These are phyloP conservation scores for Dromaius novaehollandiae DNA, from an alignment of 2,113 vertebrate genomes.

Conservation along the genomic window DNA sequence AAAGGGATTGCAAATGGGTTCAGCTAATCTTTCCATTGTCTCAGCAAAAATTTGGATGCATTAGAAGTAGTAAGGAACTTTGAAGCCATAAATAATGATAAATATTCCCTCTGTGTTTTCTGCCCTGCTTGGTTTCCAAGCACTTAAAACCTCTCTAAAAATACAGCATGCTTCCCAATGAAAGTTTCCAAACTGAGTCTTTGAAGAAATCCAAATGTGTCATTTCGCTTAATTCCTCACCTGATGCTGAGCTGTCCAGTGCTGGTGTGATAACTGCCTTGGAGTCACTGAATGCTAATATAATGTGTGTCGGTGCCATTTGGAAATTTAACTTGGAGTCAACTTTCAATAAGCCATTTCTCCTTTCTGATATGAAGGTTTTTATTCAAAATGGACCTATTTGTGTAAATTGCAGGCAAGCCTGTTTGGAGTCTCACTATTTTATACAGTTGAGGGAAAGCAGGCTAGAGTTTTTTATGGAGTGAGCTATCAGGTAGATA, in stretches of 20 bases:
- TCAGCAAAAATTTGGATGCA: neutral
- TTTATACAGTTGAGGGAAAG: conserved; percentile 17
- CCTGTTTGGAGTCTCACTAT: neutral
- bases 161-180: neutral
- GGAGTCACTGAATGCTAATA: neutral
- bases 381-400: conserved; percentile 30
- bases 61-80: accelerated
- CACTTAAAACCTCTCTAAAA: neutral
- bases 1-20: neutral
- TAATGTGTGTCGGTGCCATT: neutral
- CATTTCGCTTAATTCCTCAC: neutral
- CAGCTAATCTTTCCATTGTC: neutral
- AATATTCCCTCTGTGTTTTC: neutral
- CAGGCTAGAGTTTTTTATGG: conserved; percentile 52
- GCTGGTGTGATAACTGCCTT: neutral
- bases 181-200: neutral
- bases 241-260: neutral
- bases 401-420: conserved; percentile 39
- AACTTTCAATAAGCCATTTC: conserved; percentile 28
- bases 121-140: neutral
- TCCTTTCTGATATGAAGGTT: conserved; percentile 4
- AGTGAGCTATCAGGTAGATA: conserved; percentile 61
- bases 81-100: neutral
- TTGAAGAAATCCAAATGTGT: neutral
- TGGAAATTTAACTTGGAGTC: conserved; percentile 13